Evolutionary conservation across 2,797 vertebrate species (phyloP).

Genomic region (Tarsius wallacei): DNA sequence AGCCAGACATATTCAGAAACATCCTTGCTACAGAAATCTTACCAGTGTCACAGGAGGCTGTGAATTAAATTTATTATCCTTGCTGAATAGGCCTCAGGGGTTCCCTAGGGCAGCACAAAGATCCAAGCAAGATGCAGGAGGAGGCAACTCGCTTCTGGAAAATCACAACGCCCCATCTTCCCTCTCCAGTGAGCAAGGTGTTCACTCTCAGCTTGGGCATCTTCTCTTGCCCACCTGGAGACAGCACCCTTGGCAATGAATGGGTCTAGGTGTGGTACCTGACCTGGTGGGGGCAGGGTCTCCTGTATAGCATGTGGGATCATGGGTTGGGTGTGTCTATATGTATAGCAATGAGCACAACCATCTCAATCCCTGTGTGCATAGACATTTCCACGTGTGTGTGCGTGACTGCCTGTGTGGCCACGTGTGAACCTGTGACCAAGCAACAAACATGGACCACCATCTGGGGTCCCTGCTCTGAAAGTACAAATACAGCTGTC

Average conservation of each 20-base stretch:
- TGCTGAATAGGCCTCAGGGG: slow-evolving; percentile 84
- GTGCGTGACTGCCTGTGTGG: neutral
- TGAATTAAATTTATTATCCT: slow-evolving; percentile 89
- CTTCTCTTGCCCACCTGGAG: neutral
- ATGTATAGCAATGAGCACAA: neutral
- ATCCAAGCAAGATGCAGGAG: slow-evolving; percentile 80
- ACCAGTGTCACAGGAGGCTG: slow-evolving; percentile 78
- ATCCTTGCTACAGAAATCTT: slow-evolving; percentile 76
- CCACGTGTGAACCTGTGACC: neutral
- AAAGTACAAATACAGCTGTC: neutral
- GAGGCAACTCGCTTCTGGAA: slow-evolving; percentile 79
- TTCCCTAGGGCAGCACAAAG: slow-evolving; percentile 78
- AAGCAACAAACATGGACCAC: neutral
- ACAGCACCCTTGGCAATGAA: neutral
- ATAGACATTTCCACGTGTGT: neutral
- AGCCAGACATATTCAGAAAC: slow-evolving; percentile 66
- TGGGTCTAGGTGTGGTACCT: neutral
- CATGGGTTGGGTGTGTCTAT: fast-evolving
- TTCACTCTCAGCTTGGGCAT: neutral
- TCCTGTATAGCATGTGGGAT: neutral
- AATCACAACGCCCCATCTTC: neutral
- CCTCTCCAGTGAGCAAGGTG: neutral
- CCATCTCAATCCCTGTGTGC: fast-evolving
- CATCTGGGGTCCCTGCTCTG: neutral
- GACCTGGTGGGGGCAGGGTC: neutral